Evolutionary conservation across 2,797 vertebrate species (phyloP).

Genomic region (Petrocephalus sullivani): DNA sequence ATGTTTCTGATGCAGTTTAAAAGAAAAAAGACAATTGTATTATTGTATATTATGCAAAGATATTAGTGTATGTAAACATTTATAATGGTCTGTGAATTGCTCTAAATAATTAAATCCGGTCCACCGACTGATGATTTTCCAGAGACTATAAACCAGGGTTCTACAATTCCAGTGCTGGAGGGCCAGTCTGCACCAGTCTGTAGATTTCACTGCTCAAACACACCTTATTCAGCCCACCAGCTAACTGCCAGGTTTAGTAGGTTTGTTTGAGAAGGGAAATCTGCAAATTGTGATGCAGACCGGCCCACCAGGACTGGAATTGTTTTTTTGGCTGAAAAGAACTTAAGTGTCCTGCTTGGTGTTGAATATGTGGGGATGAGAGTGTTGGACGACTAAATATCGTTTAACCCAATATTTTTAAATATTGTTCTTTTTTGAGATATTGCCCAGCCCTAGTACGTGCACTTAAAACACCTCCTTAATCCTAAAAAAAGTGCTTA

Average conservation of each 20-base stretch:
- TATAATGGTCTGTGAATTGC: neutral
- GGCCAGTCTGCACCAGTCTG: too few relatives aligned
- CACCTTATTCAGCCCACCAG: too few relatives aligned
- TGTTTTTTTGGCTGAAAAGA: neutral
- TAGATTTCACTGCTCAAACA: too few relatives aligned
- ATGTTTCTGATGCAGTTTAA: neutral
- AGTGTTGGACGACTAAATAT: neutral
- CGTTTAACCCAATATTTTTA: neutral
- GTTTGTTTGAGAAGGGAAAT: too few relatives aligned
- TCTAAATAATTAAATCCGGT: neutral
- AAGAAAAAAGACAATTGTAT: neutral
- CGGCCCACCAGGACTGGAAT: too few relatives aligned
- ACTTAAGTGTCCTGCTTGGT: neutral
- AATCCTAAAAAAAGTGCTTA: neutral
- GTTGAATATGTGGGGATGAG: neutral
- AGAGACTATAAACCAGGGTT: neutral
- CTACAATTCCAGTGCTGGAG: too few relatives aligned
- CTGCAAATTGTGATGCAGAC: too few relatives aligned
- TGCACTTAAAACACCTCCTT: neutral
- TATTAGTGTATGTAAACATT: neutral
- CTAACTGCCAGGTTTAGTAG: too few relatives aligned
- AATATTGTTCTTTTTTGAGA: neutral
- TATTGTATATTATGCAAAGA: neutral
- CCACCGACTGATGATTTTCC: neutral
- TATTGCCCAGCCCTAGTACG: neutral